Conservation (phyloP, 1,140 invertebrate genomes). For the Aphaenogaster ashmeadi region DNA sequence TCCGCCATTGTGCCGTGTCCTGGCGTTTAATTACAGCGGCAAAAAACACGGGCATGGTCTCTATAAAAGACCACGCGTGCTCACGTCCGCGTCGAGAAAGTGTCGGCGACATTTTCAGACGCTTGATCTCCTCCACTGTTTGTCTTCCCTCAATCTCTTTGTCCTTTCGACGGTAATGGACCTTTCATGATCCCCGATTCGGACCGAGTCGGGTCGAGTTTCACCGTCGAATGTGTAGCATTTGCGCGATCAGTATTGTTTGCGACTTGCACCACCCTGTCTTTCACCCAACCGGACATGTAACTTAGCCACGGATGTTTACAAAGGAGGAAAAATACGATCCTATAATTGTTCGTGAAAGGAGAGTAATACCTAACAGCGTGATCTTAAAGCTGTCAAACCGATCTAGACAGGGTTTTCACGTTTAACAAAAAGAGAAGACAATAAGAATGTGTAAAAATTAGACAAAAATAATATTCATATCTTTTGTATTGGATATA, state of each 20-base stretch:
- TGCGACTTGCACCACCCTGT: slow-evolving; percentile 22
- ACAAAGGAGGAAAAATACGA: neutral
- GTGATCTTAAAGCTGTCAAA: slow-evolving; percentile 8
- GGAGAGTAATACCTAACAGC: neutral
- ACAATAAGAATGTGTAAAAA: neutral
- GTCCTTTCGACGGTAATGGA: slow-evolving; percentile 54
- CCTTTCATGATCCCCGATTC: slow-evolving; percentile 15
- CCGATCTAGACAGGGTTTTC: neutral
- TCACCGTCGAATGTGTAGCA: neutral
- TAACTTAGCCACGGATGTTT: slow-evolving; percentile 47
- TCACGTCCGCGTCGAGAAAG: slow-evolving; percentile 29
- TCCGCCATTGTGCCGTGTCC: slow-evolving; percentile 55
- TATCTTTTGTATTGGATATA: neutral
- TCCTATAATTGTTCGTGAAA: slow-evolving; percentile 17
- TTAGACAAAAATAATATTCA: neutral
- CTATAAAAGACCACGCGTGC: neutral
- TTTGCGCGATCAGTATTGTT: slow-evolving; percentile 37
- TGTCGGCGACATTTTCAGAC: slow-evolving; percentile 44
- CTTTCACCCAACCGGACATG: slow-evolving; percentile 35
- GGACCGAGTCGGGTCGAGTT: neutral
- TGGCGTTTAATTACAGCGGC: slow-evolving; percentile 70
- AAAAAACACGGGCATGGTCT: slow-evolving; percentile 47
- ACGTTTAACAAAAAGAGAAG: neutral
- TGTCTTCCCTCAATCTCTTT: slow-evolving; percentile 49
- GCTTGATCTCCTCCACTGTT: slow-evolving; percentile 52